Base-by-base conservation (phyloP, 1,140 invertebrate genomes). In the Pissodes strobi region DNA sequence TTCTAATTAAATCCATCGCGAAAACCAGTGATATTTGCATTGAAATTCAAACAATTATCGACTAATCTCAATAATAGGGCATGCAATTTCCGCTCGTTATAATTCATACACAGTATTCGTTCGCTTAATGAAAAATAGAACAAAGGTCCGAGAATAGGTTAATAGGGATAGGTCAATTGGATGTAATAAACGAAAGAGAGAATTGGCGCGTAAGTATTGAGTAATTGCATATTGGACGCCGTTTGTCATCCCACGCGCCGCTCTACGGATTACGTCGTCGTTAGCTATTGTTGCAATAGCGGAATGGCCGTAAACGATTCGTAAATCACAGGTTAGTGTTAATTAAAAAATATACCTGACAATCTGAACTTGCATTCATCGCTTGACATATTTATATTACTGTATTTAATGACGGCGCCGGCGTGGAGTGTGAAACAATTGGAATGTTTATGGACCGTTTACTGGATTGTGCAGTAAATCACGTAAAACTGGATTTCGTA, bases 211-310 rank as follows among this genome's bases (percentile, higher is more conserved):
- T 66, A 68, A 68, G 69, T 68, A 71, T 69, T 71, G 69, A 71
- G 67, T 71, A 67, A 71, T 71, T 65, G 69, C 67, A 65, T 69
- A 65, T 69, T 69, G 67, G 67, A 48, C 34, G 58, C 64, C 67
- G 64, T 71, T 71, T 69, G 67, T 71, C 67, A 71, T 71, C 51
- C 56, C 37, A 43, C 25, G 41, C 39, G 56, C 41, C 27, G 43
- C 19, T 59, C 23, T 56, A 53, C 45, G 64, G 64, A 66, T 66
- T 66, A 66, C 55, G 21, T 52, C 41, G 34, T 34, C 21, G 45
- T 56, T 64, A 48, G 45, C 49, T 59, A 48, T 59, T 59, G 43
- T 59, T 59, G 21, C 57, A 38, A 59, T 46, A 22, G 27, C 17
- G 12, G 57, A 59, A 48, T 22, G 43, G 43, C 41, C 17, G 38